Evolutionary conservation across 2,888 invertebrate species (phyloP).

Genomic region (Erebia aethiops): DNA sequence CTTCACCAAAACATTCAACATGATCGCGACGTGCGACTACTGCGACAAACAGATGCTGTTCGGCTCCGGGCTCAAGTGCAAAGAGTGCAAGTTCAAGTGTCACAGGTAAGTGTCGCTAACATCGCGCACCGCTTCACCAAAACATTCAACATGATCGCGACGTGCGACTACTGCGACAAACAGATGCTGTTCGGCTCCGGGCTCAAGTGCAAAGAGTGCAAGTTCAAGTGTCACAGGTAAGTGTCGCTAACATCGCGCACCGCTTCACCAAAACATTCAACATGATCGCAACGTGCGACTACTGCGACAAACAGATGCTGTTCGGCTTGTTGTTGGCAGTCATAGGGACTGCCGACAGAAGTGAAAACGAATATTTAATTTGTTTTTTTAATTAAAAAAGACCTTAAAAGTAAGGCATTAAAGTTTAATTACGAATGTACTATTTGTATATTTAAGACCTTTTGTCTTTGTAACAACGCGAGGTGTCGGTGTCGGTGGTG

Average conservation of each 20-base stretch:
- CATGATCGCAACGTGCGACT: constrained; percentile 94
- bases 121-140: constrained; percentile 95
- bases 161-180: constrained; percentile 94
- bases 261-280: constrained; percentile 95
- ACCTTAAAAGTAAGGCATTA: no score
- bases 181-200: constrained; percentile 92
- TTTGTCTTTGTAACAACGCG: no score
- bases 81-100: constrained; percentile 96
- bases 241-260: constrained; percentile 86
- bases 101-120: constrained; percentile 71
- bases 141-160: constrained; percentile 93
- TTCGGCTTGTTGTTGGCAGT: constrained; percentile 89
- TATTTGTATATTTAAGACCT: no score
- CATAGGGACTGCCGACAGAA: no score
- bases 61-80: constrained; percentile 92
- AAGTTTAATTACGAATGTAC: no score
- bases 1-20: constrained; percentile 93
- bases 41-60: constrained; percentile 95
- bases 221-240: constrained; percentile 89
- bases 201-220: constrained; percentile 96
- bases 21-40: constrained; percentile 94
- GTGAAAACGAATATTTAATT: no score
- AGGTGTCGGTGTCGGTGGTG: no score
- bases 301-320: constrained; percentile 94
- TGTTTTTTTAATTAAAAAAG: no score